These are phyloP conservation scores for Limnephilus marmoratus DNA, from an alignment of 2,888 invertebrate genomes.

Conservation along the genomic window DNA sequence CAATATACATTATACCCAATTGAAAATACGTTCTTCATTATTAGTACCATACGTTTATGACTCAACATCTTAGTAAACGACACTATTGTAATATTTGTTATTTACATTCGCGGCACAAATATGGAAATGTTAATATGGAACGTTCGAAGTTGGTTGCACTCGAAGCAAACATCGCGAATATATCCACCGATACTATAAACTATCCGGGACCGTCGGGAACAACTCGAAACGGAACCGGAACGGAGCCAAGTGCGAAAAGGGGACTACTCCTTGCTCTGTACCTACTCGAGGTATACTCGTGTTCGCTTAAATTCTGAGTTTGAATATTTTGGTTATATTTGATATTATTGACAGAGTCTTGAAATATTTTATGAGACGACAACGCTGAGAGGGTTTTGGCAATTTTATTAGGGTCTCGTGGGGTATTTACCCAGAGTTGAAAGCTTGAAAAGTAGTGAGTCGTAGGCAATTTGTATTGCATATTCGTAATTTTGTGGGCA, in stretches of 20 bases:
- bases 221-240: neutral
- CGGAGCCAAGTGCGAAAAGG: too few species aligned
- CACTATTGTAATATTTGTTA: too few species aligned
- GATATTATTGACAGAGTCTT: neutral
- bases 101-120: neutral
- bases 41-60: too few species aligned
- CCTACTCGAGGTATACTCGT: neutral
- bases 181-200: neutral
- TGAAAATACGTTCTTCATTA: too few species aligned
- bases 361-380: slow-evolving; percentile 31
- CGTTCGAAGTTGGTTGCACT: neutral
- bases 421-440: neutral
- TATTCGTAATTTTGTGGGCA: neutral
- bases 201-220: neutral
- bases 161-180: slow-evolving; percentile 6
- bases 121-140: neutral
- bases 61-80: too few species aligned
- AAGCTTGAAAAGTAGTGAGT: neutral
- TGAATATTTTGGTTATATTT: neutral
- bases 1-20: too few species aligned
- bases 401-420: neutral
- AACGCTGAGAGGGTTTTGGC: neutral
- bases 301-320: neutral
- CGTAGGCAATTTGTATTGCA: neutral
- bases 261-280: too few species aligned